Percentiles rank a stretch among this genome's conserved stretches.
These are phyloP conservation scores for Plagodis pulveraria DNA, from an alignment of 2,888 invertebrate species.

Conservation along the genomic window DNA sequence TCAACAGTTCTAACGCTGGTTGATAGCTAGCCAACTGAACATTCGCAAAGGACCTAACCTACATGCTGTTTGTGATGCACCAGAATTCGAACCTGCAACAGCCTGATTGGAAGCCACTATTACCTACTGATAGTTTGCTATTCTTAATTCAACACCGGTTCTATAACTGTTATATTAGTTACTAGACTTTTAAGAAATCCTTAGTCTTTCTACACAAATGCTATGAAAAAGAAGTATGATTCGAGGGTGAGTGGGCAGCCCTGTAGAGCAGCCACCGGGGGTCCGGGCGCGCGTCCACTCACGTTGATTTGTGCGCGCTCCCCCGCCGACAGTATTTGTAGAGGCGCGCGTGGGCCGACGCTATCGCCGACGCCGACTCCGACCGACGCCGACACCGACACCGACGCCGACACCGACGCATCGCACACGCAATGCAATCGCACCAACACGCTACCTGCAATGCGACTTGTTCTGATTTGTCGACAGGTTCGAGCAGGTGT, in stretches of 20 bases:
- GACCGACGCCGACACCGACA: slow-evolving; percentile 30
- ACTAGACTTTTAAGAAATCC: no score
- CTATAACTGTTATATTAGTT: no score
- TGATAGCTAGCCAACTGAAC: no score
- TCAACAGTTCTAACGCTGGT: no score
- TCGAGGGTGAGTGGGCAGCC: slow-evolving; percentile 47
- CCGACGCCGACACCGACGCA: slow-evolving; percentile 37
- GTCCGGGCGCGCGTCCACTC: slow-evolving; percentile 62
- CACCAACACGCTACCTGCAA: slow-evolving; percentile 25
- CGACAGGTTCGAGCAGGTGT: slow-evolving; percentile 12
- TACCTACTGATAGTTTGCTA: no score
- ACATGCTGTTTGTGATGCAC: no score
- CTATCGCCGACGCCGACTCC: slow-evolving; percentile 31
- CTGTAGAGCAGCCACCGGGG: slow-evolving; percentile 64
- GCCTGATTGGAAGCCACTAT: no score
- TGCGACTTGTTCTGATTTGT: slow-evolving; percentile 8
- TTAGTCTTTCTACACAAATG: no score
- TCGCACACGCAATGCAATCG: slow-evolving; percentile 1
- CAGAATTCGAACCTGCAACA: no score
- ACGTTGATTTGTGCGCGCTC: slow-evolving; percentile 81
- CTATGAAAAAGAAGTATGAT: no score
- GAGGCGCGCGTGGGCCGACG: slow-evolving; percentile 61
- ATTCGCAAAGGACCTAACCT: no score
- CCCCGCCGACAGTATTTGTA: slow-evolving; percentile 80
- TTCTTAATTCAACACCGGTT: no score